A percentile compares a stretch with the other conserved stretches of the same genome.
Evolutionary conservation across 2,888 invertebrate species (phyloP).

Genomic region (Luperina nickerlii): DNA sequence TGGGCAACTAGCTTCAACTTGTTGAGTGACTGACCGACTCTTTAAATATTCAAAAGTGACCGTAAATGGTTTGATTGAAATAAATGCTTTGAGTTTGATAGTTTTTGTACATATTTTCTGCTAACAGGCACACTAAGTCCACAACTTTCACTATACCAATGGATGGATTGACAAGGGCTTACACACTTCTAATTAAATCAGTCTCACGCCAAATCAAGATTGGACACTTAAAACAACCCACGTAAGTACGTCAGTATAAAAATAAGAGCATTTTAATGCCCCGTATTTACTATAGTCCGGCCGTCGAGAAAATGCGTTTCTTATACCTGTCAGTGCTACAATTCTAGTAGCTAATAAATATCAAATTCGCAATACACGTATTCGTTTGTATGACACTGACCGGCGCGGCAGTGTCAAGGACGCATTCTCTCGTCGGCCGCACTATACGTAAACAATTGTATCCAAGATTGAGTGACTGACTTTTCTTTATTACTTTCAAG

Average conservation of each 20-base stretch:
- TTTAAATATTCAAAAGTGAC: too few relatives aligned
- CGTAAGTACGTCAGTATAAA: neutral
- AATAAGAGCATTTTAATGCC: neutral
- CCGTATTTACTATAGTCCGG: neutral
- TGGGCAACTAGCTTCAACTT: too few relatives aligned
- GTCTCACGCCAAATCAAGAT: neutral
- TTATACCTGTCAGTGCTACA: neutral
- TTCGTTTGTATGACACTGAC: neutral
- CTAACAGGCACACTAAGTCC: neutral
- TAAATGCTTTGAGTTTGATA: too few relatives aligned
- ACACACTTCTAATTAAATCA: neutral
- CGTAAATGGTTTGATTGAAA: too few relatives aligned
- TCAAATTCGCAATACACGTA: neutral
- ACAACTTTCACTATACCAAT: neutral
- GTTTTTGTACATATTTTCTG: neutral
- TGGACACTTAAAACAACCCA: neutral
- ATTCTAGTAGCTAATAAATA: neutral
- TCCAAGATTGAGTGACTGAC: conserved; percentile 1
- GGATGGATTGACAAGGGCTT: neutral
- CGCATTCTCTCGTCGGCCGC: too few relatives aligned
- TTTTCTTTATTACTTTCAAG: conserved; percentile 34
- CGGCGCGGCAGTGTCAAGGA: neutral
- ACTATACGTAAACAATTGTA: conserved; percentile 12
- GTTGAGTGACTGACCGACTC: too few relatives aligned
- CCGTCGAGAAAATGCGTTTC: too few relatives aligned